Percentiles rank a stretch among this genome's conserved stretches.
Evolutionary conservation across 2,113 vertebrate species (phyloP).

Genomic region (Amazona vittata): DNA sequence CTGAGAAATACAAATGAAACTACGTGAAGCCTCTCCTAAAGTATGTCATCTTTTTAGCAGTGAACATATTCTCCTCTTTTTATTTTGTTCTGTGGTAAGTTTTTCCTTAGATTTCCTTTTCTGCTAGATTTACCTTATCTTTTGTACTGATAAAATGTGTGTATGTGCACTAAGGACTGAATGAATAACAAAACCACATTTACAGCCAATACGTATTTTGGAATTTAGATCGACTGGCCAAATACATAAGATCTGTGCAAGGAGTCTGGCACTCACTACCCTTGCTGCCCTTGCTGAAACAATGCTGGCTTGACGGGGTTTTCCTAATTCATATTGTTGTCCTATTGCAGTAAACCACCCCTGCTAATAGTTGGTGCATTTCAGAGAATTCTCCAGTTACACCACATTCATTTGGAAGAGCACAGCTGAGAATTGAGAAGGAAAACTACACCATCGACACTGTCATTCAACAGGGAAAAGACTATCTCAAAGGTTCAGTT

Average conservation of each 20-base stretch:
- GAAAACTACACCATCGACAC: background rate
- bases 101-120: background rate
- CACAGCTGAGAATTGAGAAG: conserved; percentile 5
- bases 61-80: background rate
- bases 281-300: background rate
- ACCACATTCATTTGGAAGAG: background rate
- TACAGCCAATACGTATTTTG: background rate
- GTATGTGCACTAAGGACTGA: accelerated
- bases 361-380: background rate
- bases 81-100: background rate
- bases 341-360: background rate
- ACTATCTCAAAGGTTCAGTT: conserved; percentile 54
- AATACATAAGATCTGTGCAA: background rate
- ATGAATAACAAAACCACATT: background rate
- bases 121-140: background rate
- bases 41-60: background rate
- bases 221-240: background rate
- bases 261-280: background rate
- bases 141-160: background rate
- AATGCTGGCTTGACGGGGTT: background rate
- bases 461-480: conserved; percentile 31
- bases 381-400: background rate
- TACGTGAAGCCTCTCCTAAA: background rate
- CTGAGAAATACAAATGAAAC: background rate
- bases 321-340: background rate